Evolutionary conservation across 2,113 vertebrate genomes (phyloP).

Genomic region (Gallinago undulata): DNA sequence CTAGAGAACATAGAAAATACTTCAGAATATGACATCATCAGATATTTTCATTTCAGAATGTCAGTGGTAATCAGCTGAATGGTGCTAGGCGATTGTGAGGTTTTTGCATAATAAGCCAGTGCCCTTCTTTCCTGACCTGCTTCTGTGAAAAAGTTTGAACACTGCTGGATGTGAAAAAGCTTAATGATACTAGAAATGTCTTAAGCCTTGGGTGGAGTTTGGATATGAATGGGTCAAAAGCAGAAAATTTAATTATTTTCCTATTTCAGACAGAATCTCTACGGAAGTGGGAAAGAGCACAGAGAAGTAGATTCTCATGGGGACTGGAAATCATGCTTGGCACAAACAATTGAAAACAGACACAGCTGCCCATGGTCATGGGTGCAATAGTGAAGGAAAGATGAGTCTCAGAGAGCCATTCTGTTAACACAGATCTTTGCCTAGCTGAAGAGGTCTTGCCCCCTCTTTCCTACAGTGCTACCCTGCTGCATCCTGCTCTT

Average conservation of each 20-base stretch:
- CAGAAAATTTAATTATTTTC: not conserved
- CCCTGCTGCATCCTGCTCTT: not conserved
- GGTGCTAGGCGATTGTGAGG: not conserved
- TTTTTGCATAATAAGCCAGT: not conserved
- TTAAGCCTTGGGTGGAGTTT: not conserved
- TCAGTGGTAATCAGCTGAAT: not conserved
- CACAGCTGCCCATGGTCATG: not conserved
- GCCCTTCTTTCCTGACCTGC: not conserved
- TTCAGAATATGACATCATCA: not conserved
- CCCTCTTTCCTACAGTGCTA: fast-evolving
- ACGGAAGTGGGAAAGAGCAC: not conserved
- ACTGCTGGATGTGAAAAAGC: not conserved
- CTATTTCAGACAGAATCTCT: not conserved
- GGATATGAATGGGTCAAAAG: not conserved
- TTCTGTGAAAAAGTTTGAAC: not conserved
- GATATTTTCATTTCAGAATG: conserved; percentile 15
- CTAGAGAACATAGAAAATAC: not conserved
- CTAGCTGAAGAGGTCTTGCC: not conserved
- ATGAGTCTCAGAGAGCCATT: not conserved
- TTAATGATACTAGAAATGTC: not conserved
- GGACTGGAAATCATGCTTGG: not conserved
- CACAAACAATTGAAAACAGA: not conserved
- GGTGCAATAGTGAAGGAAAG: not conserved
- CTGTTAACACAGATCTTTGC: fast-evolving
- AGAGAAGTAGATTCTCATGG: not conserved